Percentiles rank a stretch among this genome's conserved stretches.
Conservation (phyloP, 2,888 invertebrate species). For the Lepidonotus clava region DNA sequence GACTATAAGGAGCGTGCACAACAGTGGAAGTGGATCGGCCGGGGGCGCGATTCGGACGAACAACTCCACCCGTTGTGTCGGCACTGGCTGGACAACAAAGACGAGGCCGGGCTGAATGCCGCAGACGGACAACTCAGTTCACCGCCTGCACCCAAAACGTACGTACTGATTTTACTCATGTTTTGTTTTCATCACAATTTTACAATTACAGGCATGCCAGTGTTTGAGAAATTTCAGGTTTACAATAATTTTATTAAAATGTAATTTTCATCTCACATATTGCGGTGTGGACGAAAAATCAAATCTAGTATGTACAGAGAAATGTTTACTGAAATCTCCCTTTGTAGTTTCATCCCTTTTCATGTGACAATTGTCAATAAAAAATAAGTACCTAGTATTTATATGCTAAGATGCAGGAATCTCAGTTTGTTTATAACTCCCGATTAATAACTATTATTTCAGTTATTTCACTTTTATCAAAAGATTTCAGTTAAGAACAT, state of each 20-base stretch:
- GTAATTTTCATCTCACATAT: no score
- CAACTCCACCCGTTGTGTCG: constrained; percentile 88
- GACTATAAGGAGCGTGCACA: constrained; percentile 87
- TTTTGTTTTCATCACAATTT: background rate
- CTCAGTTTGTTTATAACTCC: background rate
- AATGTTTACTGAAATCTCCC: no score
- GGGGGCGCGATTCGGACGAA: constrained; percentile 90
- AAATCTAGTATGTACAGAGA: no score
- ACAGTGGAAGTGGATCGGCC: constrained; percentile 94
- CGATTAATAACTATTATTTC: background rate
- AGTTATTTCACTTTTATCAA: background rate
- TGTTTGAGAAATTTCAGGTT: no score
- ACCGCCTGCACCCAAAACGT: constrained; percentile 80
- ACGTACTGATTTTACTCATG: constrained; percentile 51
- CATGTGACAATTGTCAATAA: no score
- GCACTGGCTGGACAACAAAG: constrained; percentile 85
- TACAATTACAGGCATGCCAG: no score
- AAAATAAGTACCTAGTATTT: no score
- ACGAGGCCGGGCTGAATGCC: constrained; percentile 69
- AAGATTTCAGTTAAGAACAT: background rate
- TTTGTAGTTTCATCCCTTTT: no score
- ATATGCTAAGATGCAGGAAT: no score
- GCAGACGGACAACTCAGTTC: constrained; percentile 75
- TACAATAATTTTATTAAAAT: no score
- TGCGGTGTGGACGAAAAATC: no score